Conservation (phyloP, 2,888 invertebrate genomes). For the Toxonevra muliebris region DNA sequence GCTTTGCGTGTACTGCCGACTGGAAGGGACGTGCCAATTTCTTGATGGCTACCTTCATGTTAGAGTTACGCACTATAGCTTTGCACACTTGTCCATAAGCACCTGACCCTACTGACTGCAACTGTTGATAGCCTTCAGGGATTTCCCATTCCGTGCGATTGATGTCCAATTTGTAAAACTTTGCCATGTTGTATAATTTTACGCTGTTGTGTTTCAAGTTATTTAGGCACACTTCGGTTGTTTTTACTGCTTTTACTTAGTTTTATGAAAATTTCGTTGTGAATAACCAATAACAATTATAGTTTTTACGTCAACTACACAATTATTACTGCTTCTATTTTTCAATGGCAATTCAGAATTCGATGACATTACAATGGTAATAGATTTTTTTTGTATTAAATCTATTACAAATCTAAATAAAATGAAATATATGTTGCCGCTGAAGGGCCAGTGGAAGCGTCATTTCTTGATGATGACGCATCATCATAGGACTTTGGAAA, state of each 20-base stretch:
- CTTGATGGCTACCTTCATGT: slow-evolving; percentile 87
- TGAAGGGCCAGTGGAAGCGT: too few species aligned
- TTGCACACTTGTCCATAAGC: slow-evolving; percentile 92
- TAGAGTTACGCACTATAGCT: slow-evolving; percentile 50
- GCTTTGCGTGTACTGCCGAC: slow-evolving; percentile 96
- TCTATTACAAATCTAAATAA: too few species aligned
- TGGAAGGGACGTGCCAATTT: slow-evolving; percentile 90
- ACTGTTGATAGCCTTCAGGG: slow-evolving; percentile 88
- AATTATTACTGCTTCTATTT: too few species aligned
- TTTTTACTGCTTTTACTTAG: not conserved
- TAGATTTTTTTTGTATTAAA: too few species aligned
- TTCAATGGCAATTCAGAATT: too few species aligned
- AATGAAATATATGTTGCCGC: too few species aligned
- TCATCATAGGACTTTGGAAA: too few species aligned
- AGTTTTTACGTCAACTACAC: too few species aligned
- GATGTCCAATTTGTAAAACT: slow-evolving; percentile 89
- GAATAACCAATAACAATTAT: too few species aligned
- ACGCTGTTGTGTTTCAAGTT: slow-evolving; percentile 20
- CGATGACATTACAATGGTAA: too few species aligned
- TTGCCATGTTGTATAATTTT: slow-evolving; percentile 68
- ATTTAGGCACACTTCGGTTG: not conserved
- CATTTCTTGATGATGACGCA: too few species aligned
- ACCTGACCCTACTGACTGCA: slow-evolving; percentile 94
- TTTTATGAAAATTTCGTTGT: not conserved
- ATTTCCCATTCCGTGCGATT: slow-evolving; percentile 98